Conservation (phyloP, 1,140 invertebrate genomes). For the Monomorium pharaonis region DNA sequence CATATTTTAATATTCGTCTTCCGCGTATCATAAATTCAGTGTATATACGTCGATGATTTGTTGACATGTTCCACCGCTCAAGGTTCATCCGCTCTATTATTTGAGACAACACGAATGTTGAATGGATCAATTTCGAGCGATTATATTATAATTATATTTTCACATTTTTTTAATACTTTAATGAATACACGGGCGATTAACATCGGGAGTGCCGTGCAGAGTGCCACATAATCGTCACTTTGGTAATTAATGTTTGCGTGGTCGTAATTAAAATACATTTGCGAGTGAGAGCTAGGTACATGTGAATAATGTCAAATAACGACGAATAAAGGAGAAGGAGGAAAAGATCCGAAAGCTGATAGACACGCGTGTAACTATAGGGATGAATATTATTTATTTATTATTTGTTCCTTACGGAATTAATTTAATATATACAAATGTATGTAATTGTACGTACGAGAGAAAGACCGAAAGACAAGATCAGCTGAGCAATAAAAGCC, state of each 20-base stretch:
- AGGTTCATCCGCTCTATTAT: background rate
- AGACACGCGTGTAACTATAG: background rate
- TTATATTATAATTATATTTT: background rate
- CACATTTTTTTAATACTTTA: background rate
- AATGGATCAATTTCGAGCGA: background rate
- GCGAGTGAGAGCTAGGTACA: background rate
- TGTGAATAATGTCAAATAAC: background rate
- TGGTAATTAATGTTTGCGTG: constrained; percentile 4
- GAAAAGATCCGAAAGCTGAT: background rate
- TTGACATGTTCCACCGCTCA: background rate
- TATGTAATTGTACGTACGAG: too few relatives aligned
- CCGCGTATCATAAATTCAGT: background rate
- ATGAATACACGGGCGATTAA: background rate
- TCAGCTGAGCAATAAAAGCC: background rate
- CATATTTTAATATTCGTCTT: background rate
- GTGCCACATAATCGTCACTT: background rate
- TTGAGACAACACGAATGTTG: background rate
- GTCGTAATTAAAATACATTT: background rate
- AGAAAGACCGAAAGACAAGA: background rate
- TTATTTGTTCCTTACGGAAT: background rate
- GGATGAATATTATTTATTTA: background rate
- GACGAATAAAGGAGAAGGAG: background rate
- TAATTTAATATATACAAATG: background rate
- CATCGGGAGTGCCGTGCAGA: background rate
- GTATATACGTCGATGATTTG: background rate